phyloP scores from a whole-genome alignment of 2,888 invertebrate genomes.

The Eurois occulta region DNA sequence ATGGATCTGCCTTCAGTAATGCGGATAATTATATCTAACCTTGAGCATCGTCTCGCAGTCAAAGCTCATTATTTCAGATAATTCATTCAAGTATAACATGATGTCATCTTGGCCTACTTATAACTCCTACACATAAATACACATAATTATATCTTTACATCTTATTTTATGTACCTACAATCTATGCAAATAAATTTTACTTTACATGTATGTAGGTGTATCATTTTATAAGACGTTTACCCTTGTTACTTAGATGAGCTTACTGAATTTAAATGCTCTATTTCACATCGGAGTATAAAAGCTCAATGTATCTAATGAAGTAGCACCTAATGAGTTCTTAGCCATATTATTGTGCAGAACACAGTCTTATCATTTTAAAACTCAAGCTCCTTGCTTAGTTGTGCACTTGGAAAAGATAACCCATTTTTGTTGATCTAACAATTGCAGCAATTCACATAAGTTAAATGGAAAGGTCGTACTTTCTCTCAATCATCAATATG shows the following conservation, averaged over 20 bases:
- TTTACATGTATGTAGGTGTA: slow-evolving; percentile 7
- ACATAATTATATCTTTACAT: too few species aligned
- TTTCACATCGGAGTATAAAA: background rate
- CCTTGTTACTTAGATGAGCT: background rate
- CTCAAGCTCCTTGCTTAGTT: background rate
- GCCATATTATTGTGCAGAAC: background rate
- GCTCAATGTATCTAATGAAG: background rate
- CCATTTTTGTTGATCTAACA: background rate
- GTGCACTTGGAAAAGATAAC: background rate
- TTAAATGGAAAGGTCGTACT: background rate
- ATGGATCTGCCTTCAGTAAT: background rate
- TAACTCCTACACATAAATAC: slow-evolving; percentile 16
- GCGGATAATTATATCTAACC: background rate
- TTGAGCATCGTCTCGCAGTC: slow-evolving; percentile 11
- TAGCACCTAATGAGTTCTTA: background rate
- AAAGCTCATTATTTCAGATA: slow-evolving; percentile 8
- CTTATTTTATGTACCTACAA: too few species aligned
- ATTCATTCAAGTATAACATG: slow-evolving; percentile 25
- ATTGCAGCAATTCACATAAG: background rate
- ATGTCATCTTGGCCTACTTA: slow-evolving; percentile 23
- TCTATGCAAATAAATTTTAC: too few species aligned
- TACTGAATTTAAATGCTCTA: background rate
- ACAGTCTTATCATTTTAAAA: background rate
- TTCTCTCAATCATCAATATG: slow-evolving; percentile 9
- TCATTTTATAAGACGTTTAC: background rate